phyloP scores from a whole-genome alignment of 2,797 vertebrate species.

The Arrhamphus sclerolepis region DNA sequence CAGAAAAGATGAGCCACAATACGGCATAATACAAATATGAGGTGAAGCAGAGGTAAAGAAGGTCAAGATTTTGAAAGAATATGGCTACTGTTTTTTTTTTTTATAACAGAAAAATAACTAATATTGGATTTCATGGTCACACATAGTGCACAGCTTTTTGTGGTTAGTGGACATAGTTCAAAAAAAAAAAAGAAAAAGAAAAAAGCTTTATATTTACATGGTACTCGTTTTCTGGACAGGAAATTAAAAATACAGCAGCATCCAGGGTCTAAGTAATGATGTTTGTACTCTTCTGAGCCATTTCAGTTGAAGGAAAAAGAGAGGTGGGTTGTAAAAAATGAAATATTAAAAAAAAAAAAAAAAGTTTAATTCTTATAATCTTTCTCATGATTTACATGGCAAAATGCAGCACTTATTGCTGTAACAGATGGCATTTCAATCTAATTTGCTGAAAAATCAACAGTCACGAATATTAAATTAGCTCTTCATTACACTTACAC shows the following conservation, averaged over 20 bases:
- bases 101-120: conserved; percentile 40
- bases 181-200: no score
- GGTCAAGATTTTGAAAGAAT: conserved; percentile 53
- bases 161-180: not conserved
- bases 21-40: conserved; percentile 8
- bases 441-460: not conserved
- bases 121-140: conserved; percentile 18
- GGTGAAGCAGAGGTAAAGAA: conserved; percentile 37
- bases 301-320: conserved; percentile 6
- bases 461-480: not conserved
- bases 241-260: conserved; percentile 58
- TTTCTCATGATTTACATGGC: not conserved
- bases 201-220: no score
- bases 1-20: conserved; percentile 1
- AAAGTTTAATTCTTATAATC: not conserved
- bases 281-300: conserved; percentile 7
- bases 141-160: conserved; percentile 10
- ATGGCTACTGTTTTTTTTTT: conserved; percentile 32
- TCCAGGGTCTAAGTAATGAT: conserved; percentile 34
- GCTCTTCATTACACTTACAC: not conserved
- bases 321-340: not conserved
- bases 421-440: not conserved
- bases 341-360: conserved; percentile 17
- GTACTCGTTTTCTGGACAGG: conserved; percentile 43
- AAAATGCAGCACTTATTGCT: not conserved